Evolutionary conservation across 2,888 invertebrate genomes (phyloP).

Genomic region (Lumbricus terrestris): DNA sequence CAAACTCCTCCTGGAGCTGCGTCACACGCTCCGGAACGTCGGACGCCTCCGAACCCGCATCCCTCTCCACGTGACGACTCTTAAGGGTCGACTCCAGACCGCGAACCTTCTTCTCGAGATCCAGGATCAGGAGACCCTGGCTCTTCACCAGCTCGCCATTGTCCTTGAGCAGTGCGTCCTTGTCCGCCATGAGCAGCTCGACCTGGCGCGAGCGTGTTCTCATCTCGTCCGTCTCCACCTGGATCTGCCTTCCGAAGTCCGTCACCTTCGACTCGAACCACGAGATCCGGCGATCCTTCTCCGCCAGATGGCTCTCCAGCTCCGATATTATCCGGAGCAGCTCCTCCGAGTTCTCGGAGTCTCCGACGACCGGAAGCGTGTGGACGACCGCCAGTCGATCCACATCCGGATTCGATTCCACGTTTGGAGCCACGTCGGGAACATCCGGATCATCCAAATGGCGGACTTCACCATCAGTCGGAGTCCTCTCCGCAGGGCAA

Average conservation of each 20-base stretch:
- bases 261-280: slow-evolving; percentile 27
- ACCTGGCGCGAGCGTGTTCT: slow-evolving; percentile 17
- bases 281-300: slow-evolving; percentile 23
- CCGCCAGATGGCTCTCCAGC: slow-evolving; percentile 28
- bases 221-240: slow-evolving; percentile 17
- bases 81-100: background rate
- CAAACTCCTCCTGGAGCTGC: slow-evolving; percentile 36
- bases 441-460: background rate
- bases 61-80: background rate
- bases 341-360: slow-evolving; percentile 18
- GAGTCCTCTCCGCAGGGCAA: background rate
- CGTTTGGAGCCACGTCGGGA: background rate
- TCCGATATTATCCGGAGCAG: slow-evolving; percentile 20
- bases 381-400: slow-evolving; percentile 27
- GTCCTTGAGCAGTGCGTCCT: slow-evolving; percentile 20
- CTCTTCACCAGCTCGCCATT: slow-evolving; percentile 4
- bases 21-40: slow-evolving; percentile 42
- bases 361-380: slow-evolving; percentile 21
- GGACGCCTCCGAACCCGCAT: background rate
- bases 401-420: background rate
- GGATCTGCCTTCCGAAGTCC: slow-evolving; percentile 22
- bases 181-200: slow-evolving; percentile 21
- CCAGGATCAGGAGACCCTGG: background rate
- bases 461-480: background rate
- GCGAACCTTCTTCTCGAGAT: background rate